Evolutionary conservation across 2,888 invertebrate species (phyloP).

Genomic region (Augochlorella aurata): DNA sequence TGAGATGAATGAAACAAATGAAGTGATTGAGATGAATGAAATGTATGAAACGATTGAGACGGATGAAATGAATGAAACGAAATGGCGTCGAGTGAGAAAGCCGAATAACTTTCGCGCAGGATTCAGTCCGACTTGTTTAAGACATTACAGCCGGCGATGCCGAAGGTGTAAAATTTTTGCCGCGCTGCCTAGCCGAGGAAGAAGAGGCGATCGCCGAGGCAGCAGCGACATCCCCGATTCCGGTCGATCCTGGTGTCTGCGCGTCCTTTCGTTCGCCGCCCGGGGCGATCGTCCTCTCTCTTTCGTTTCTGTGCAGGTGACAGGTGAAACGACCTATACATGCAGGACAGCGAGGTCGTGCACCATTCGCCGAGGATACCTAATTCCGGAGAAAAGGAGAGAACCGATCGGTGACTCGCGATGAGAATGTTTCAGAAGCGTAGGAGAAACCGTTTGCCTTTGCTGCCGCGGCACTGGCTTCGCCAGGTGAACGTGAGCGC

Average conservation of each 20-base stretch:
- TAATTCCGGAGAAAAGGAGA: conserved; percentile 66
- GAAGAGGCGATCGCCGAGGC: background rate
- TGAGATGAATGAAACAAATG: too few relatives aligned
- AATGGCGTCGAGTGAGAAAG: too few relatives aligned
- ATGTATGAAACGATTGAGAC: too few relatives aligned
- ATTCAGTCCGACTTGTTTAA: too few relatives aligned
- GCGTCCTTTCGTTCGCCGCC: conserved; percentile 65
- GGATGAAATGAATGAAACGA: too few relatives aligned
- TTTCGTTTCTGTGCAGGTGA: conserved; percentile 69
- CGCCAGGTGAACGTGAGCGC: background rate
- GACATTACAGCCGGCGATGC: background rate
- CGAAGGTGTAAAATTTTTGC: background rate
- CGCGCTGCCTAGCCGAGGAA: conserved; percentile 3
- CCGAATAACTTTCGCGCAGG: too few relatives aligned
- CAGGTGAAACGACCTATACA: conserved; percentile 72
- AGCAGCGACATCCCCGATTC: conserved; percentile 46
- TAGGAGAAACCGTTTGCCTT: conserved; percentile 51
- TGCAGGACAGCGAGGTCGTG: conserved; percentile 67
- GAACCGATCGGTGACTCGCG: conserved; percentile 59
- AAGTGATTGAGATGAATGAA: too few relatives aligned
- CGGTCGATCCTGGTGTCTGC: conserved; percentile 51
- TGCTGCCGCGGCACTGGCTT: background rate
- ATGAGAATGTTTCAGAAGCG: conserved; percentile 54
- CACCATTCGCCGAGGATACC: conserved; percentile 65
- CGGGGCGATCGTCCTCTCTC: conserved; percentile 69